phyloP scores from a whole-genome alignment of 2,113 vertebrate genomes.

The Neodon shergylaensis region DNA sequence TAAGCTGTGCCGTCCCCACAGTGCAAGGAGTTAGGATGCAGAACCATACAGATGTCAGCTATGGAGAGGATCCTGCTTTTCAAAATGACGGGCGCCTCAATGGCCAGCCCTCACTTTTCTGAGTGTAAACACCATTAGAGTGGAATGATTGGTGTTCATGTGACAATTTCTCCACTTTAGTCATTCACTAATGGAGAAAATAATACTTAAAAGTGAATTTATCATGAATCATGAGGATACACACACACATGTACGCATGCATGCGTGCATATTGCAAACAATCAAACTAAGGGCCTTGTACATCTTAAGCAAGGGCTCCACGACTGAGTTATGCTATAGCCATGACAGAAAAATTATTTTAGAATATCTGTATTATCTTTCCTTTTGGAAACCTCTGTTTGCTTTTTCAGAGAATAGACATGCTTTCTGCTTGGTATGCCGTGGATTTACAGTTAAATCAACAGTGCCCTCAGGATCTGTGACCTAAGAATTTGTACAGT shows the following conservation, averaged over 20 bases:
- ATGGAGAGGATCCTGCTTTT: background rate
- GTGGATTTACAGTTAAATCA: background rate
- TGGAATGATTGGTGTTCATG: background rate
- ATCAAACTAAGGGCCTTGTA: background rate
- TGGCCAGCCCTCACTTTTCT: background rate
- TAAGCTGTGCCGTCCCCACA: background rate
- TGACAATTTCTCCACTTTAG: constrained; percentile 7
- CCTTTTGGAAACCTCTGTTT: background rate
- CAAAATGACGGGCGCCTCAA: background rate
- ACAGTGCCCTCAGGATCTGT: background rate
- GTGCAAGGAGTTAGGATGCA: background rate
- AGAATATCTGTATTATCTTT: background rate
- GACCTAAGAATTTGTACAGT: background rate
- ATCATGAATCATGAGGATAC: background rate
- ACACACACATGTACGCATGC: too few species aligned
- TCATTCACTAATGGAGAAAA: constrained; percentile 16
- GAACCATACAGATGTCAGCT: background rate
- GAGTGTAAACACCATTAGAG: background rate
- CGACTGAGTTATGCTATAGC: background rate
- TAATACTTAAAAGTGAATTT: background rate
- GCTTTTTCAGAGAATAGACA: background rate
- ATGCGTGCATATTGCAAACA: background rate
- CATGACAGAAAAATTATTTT: background rate
- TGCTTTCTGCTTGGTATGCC: background rate
- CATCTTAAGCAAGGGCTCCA: background rate